A percentile compares a stretch with the other conserved stretches of the same genome.
Conservation (phyloP, 2,113 vertebrate species). For the Peromyscus maniculatus region DNA sequence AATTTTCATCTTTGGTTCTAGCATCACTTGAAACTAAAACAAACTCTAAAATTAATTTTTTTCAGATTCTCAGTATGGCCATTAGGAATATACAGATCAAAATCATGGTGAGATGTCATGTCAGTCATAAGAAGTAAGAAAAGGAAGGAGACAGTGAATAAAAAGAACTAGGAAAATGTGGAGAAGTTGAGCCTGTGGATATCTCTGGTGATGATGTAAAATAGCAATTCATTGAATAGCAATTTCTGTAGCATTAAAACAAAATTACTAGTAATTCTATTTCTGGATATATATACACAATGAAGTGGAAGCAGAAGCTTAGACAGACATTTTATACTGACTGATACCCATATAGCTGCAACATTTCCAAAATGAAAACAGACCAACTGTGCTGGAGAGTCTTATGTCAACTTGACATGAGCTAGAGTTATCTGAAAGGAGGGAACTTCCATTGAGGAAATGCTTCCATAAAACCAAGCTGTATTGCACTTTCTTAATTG, state of each 20-base stretch:
- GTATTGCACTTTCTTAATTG: not conserved
- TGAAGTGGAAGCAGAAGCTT: not conserved
- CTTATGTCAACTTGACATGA: not conserved
- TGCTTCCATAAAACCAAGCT: not conserved
- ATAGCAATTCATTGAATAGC: not conserved
- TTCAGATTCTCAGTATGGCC: not conserved
- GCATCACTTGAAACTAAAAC: not conserved
- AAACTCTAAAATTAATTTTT: constrained; percentile 33
- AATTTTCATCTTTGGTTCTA: constrained; percentile 38
- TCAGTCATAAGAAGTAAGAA: not conserved
- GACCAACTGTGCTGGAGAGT: not conserved
- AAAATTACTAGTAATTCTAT: not conserved
- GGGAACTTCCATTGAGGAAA: not conserved
- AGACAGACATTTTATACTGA: not conserved
- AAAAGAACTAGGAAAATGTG: not conserved
- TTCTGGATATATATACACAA: not conserved
- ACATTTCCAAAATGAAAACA: not conserved
- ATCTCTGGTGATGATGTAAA: not conserved
- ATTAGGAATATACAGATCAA: constrained; percentile 37
- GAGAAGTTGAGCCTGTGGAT: not conserved
- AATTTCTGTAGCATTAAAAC: constrained; percentile 10
- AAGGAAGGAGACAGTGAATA: not conserved
- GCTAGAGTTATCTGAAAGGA: not conserved
- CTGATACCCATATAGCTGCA: not conserved
- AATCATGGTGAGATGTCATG: not conserved